phyloP scores from a whole-genome alignment of 2,888 invertebrate species.

The Himalopsyche anomala region DNA sequence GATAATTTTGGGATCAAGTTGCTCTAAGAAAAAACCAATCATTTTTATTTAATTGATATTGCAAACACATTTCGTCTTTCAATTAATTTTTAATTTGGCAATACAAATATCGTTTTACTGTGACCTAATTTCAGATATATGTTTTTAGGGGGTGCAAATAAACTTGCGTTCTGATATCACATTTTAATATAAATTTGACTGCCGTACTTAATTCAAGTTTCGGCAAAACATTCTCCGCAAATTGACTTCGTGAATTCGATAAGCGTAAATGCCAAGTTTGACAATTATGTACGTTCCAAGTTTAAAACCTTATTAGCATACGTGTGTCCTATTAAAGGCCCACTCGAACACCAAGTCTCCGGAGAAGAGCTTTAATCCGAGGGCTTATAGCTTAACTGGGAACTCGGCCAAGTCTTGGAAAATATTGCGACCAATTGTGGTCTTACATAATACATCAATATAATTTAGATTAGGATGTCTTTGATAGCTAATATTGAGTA shows the following conservation, averaged over 20 bases:
- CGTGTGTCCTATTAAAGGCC: slow-evolving; percentile 51
- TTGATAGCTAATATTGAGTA: too few species aligned
- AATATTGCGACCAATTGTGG: background rate
- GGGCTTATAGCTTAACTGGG: slow-evolving; percentile 34
- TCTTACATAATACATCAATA: background rate
- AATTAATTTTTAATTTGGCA: too few species aligned
- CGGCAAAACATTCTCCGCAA: slow-evolving; percentile 33
- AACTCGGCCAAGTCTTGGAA: slow-evolving; percentile 22
- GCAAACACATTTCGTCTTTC: too few species aligned
- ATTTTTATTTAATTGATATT: too few species aligned
- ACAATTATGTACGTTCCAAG: slow-evolving; percentile 53
- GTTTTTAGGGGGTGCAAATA: background rate
- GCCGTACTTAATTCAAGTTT: slow-evolving; percentile 18
- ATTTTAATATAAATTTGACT: slow-evolving; percentile 23
- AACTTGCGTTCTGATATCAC: background rate
- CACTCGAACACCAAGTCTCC: slow-evolving; percentile 48
- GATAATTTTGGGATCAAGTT: too few species aligned
- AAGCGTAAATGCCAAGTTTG: slow-evolving; percentile 44
- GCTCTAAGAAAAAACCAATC: too few species aligned
- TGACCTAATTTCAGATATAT: background rate
- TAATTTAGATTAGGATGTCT: background rate
- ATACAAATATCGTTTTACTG: background rate
- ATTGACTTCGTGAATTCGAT: slow-evolving; percentile 37
- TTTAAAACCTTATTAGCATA: slow-evolving; percentile 53
- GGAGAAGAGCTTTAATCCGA: slow-evolving; percentile 47